phyloP scores from a whole-genome alignment of 1,140 invertebrate genomes.

The Euschistus heros region DNA sequence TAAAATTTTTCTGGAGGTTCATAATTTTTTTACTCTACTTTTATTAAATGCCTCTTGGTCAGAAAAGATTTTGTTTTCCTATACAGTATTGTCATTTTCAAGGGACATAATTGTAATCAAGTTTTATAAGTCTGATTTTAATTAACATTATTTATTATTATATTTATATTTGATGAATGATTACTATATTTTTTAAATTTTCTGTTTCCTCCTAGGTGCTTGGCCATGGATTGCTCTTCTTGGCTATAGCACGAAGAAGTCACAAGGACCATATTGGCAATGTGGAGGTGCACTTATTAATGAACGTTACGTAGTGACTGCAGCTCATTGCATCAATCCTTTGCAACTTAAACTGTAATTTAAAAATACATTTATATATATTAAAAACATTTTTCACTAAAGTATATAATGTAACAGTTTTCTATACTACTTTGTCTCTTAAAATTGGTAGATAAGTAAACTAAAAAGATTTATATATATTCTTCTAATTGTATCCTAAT shows the following conservation, averaged over 20 bases:
- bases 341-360: neutral
- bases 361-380: neutral
- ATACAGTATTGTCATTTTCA: no score
- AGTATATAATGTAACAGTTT: neutral
- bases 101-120: no score
- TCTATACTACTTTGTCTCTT: neutral
- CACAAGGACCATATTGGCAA: slow-evolving; percentile 27
- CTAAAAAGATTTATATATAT: neutral
- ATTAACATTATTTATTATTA: neutral
- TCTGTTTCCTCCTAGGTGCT: slow-evolving; percentile 21
- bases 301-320: slow-evolving; percentile 41
- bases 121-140: no score
- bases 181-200: slow-evolving; percentile 9
- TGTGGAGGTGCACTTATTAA: slow-evolving; percentile 72
- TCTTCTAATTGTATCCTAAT: neutral
- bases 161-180: neutral
- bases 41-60: no score
- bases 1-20: no score
- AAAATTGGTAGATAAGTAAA: slow-evolving; percentile 2
- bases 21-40: no score
- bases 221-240: slow-evolving; percentile 37
- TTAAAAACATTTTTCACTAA: neutral
- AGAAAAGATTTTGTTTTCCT: no score
- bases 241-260: slow-evolving; percentile 40
- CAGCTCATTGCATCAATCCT: slow-evolving; percentile 38